These are phyloP conservation scores for Plectropomus leopardus DNA, from an alignment of 2,113 vertebrate genomes.

Conservation along the genomic window DNA sequence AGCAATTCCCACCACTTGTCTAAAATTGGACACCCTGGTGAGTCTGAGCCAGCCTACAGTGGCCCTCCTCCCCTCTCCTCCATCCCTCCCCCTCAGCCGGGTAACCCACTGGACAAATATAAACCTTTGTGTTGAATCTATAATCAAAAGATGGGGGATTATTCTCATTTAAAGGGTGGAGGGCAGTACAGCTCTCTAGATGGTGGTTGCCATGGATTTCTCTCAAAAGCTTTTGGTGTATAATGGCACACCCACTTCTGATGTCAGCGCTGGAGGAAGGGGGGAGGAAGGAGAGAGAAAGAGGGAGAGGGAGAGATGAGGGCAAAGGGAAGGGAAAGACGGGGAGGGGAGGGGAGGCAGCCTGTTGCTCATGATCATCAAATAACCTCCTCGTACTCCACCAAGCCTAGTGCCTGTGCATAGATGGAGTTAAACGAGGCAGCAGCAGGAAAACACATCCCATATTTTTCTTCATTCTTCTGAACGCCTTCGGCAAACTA, in stretches of 20 bases:
- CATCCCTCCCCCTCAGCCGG: constrained; percentile 2
- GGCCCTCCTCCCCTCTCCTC: background rate
- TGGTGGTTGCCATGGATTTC: constrained; percentile 87
- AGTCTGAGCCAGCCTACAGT: constrained; percentile 47
- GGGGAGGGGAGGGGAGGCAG: constrained; percentile 53
- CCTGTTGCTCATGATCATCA: constrained; percentile 86
- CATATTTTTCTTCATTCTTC: constrained; percentile 3
- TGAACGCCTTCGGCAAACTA: constrained; percentile 15
- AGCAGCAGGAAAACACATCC: constrained; percentile 33
- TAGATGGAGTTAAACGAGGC: constrained; percentile 57
- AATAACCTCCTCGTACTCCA: constrained; percentile 70
- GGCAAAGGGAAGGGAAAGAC: constrained; percentile 47
- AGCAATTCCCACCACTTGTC: constrained; percentile 66
- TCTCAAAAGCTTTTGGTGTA: constrained; percentile 83
- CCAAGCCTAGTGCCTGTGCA: constrained; percentile 52
- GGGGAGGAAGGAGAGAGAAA: constrained; percentile 29
- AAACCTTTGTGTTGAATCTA: constrained; percentile 57
- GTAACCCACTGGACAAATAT: constrained; percentile 49
- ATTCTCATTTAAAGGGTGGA: constrained; percentile 69
- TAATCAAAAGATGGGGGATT: constrained; percentile 62
- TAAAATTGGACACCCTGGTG: constrained; percentile 72
- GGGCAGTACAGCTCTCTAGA: constrained; percentile 56
- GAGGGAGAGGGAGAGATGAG: constrained; percentile 36
- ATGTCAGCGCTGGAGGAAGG: constrained; percentile 80
- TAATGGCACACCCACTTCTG: constrained; percentile 85